A percentile compares a stretch with the other conserved stretches of the same genome.
These are phyloP conservation scores for Gortyna flavago DNA, from an alignment of 2,888 invertebrate genomes.

Conservation along the genomic window DNA sequence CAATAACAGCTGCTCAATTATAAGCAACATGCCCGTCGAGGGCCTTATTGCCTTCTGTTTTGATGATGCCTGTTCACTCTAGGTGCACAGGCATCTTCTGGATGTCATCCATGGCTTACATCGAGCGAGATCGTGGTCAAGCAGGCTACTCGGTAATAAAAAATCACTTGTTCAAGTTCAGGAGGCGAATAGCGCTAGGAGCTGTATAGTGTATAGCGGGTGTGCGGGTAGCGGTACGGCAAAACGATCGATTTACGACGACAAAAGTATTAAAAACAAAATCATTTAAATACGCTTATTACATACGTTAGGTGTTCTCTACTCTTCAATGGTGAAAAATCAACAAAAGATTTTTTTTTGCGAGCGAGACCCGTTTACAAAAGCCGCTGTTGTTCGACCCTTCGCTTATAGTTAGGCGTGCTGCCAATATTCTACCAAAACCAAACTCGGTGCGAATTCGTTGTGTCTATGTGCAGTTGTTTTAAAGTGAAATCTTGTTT, in stretches of 20 bases:
- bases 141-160: not conserved
- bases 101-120: not conserved
- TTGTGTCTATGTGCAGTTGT: slow-evolving; percentile 11
- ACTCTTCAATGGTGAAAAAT: slow-evolving; percentile 9
- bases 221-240: too few species aligned
- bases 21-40: not conserved
- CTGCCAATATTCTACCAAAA: slow-evolving; percentile 5
- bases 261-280: slow-evolving; percentile 11
- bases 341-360: slow-evolving; percentile 11
- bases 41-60: too few species aligned
- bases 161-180: not conserved
- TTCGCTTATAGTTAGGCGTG: slow-evolving; percentile 5
- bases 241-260: too few species aligned
- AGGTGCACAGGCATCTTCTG: too few species aligned
- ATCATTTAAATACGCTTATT: slow-evolving; percentile 7
- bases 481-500: slow-evolving; percentile 11
- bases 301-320: slow-evolving; percentile 10
- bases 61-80: too few species aligned
- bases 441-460: slow-evolving; percentile 10
- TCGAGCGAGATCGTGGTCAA: not conserved
- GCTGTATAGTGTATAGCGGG: too few species aligned
- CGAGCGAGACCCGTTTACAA: too few species aligned
- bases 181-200: not conserved
- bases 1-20: not conserved
- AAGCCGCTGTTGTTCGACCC: not conserved